Evolutionary conservation across 2,888 invertebrate genomes (phyloP).

Genomic region (Meliscaeva auricollis): DNA sequence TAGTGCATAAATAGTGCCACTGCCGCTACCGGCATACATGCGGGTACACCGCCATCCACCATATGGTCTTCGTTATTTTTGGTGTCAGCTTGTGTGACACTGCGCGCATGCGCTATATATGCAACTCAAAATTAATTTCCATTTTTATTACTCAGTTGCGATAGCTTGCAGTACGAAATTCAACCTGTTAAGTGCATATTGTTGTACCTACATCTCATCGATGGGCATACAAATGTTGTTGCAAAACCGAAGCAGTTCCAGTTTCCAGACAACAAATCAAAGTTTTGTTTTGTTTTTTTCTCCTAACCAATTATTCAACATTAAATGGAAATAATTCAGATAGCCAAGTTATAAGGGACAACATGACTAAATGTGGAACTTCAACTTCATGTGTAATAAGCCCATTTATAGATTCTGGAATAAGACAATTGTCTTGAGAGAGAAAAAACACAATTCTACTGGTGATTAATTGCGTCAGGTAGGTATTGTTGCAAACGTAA

Average conservation of each 20-base stretch:
- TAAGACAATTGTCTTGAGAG: constrained; percentile 39
- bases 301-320: constrained; percentile 12
- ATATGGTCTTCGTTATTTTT: constrained; percentile 26
- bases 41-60: background rate
- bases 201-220: constrained; percentile 1
- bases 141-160: constrained; percentile 11
- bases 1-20: constrained; percentile 3
- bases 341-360: constrained; percentile 48
- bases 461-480: constrained; percentile 37
- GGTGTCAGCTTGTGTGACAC: constrained; percentile 41
- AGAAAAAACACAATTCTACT: background rate
- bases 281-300: constrained; percentile 8
- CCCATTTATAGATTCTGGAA: constrained; percentile 47
- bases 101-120: constrained; percentile 37
- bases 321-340: constrained; percentile 54
- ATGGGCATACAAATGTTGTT: constrained; percentile 19
- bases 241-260: constrained; percentile 15
- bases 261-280: constrained; percentile 56
- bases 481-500: constrained; percentile 25
- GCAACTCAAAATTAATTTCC: constrained; percentile 23
- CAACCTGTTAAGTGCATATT: background rate
- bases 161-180: background rate
- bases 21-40: constrained; percentile 16
- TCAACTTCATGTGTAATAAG: constrained; percentile 47
- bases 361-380: constrained; percentile 34